Evolutionary conservation across 2,113 vertebrate species (phyloP).

Genomic region (Dendrocopos noguchii): DNA sequence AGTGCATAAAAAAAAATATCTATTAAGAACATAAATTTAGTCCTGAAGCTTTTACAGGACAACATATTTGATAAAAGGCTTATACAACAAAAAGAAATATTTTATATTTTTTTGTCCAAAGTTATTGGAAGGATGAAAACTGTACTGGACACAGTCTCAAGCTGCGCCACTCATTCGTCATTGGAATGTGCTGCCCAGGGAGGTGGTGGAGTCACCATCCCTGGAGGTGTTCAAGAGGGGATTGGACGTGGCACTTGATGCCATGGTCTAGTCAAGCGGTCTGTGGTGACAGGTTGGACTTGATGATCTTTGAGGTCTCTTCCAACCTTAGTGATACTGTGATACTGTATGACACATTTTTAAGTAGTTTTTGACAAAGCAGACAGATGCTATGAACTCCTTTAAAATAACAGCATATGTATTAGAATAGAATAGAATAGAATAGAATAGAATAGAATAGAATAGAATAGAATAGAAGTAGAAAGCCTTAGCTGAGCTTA

Average conservation of each 20-base stretch:
- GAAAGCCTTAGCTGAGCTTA: neutral
- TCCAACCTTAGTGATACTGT: no score
- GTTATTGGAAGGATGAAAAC: neutral
- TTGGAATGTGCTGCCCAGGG: no score
- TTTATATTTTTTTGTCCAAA: neutral
- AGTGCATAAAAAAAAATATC: neutral
- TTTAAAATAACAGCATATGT: neutral
- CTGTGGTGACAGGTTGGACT: no score
- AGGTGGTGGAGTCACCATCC: no score
- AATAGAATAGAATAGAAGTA: no score
- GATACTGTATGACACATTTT: neutral
- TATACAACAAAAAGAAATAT: neutral
- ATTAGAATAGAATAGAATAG: no score
- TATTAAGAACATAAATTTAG: conserved; percentile 6
- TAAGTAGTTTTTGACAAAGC: neutral
- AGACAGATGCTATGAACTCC: neutral
- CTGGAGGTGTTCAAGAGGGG: no score
- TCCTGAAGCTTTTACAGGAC: neutral
- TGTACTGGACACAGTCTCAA: neutral
- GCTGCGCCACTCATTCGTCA: no score
- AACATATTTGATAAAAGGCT: neutral
- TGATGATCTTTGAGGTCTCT: no score
- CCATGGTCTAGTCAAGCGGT: no score
- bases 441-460: no score
- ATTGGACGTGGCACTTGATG: no score